Conservation (phyloP, 2,113 vertebrate species). For the Peromyscus polionotus region DNA sequence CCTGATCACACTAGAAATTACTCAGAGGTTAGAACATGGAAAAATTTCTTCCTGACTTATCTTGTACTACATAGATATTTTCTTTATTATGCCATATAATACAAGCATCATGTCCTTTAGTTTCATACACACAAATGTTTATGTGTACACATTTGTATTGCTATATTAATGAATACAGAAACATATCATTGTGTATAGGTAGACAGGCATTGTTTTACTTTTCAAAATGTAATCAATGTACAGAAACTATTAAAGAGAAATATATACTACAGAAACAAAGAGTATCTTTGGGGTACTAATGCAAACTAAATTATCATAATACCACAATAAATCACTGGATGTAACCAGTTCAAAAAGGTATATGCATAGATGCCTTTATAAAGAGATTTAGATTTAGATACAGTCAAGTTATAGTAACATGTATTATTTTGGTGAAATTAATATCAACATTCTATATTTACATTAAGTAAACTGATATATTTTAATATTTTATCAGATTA, state of each 20-base stretch:
- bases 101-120: not conserved
- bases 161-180: constrained; percentile 13
- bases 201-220: not conserved
- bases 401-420: not conserved
- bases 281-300: not conserved
- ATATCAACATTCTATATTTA: not conserved
- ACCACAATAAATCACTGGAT: not conserved
- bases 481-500: constrained; percentile 42
- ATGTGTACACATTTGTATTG: not conserved
- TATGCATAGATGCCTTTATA: not conserved
- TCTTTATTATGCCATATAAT: not conserved
- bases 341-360: not conserved
- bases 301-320: constrained; percentile 40
- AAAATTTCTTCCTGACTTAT: not conserved
- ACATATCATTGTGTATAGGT: not conserved
- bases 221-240: not conserved
- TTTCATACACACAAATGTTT: not conserved
- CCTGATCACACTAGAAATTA: constrained; percentile 46
- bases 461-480: not conserved
- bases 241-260: constrained; percentile 2
- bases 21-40: constrained; percentile 54
- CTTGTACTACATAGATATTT: not conserved
- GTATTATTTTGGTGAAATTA: constrained; percentile 41
- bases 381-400: not conserved
- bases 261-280: not conserved